Evolutionary conservation across 1,140 invertebrate species (phyloP).

Genomic region (Drosophila ogumai): DNA sequence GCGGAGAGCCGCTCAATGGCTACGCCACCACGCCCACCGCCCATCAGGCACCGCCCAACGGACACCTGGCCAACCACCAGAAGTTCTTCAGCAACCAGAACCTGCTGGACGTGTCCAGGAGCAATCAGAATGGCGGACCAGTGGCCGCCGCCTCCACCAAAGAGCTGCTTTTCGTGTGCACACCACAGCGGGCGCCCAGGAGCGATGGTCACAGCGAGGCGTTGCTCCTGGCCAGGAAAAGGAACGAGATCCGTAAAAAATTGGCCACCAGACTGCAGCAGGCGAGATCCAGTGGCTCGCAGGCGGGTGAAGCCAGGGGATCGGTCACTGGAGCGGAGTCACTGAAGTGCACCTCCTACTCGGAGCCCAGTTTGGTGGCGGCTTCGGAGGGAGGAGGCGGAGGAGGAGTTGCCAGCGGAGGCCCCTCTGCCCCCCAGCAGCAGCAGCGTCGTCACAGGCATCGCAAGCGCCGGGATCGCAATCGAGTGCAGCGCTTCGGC

Average conservation of each 20-base stretch:
- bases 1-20: constrained; percentile 73
- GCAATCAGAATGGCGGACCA: constrained; percentile 41
- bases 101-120: constrained; percentile 57
- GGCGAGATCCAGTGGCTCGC: constrained; percentile 43
- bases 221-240: constrained; percentile 70
- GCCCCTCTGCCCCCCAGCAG: constrained; percentile 20
- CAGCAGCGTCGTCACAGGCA: constrained; percentile 83
- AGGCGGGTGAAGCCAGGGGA: constrained; percentile 18
- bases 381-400: constrained; percentile 65
- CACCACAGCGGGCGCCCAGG: constrained; percentile 68
- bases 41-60: constrained; percentile 58
- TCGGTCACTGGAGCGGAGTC: constrained; percentile 39
- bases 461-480: constrained; percentile 85
- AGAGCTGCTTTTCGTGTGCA: constrained; percentile 82
- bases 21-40: constrained; percentile 80
- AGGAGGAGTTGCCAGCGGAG: constrained; percentile 8
- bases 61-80: constrained; percentile 67
- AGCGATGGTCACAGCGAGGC: constrained; percentile 69
- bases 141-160: constrained; percentile 76
- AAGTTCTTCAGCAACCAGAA: constrained; percentile 84
- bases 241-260: constrained; percentile 79
- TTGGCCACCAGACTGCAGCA: constrained; percentile 64
- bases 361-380: constrained; percentile 79
- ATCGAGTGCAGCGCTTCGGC: constrained; percentile 87
- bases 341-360: constrained; percentile 79